These are phyloP conservation scores for Sarcoramphus papa DNA, from an alignment of 2,797 vertebrate genomes.

Conservation along the genomic window DNA sequence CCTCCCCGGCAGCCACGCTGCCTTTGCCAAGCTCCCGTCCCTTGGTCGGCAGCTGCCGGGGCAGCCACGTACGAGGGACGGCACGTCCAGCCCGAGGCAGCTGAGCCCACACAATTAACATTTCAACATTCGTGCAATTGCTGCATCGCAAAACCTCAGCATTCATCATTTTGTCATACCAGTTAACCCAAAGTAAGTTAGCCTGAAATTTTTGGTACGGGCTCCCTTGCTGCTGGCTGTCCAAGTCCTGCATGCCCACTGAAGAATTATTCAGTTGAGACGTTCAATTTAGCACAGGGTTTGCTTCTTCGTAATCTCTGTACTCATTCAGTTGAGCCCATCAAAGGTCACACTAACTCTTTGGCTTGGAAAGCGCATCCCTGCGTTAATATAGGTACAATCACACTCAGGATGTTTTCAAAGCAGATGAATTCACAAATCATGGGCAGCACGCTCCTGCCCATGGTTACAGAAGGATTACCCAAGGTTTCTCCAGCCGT, in stretches of 20 bases:
- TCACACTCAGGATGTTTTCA: not conserved
- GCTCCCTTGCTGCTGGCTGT: not conserved
- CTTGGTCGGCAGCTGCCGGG: not conserved
- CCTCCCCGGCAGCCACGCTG: not conserved
- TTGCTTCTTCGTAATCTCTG: not conserved
- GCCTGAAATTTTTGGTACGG: not conserved
- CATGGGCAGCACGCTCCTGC: not conserved
- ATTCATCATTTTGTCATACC: constrained; percentile 31
- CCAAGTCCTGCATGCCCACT: not conserved
- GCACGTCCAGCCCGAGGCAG: not conserved
- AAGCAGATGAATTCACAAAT: constrained; percentile 1
- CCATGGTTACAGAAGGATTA: constrained; percentile 28
- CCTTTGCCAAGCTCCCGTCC: not conserved
- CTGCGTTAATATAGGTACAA: not conserved
- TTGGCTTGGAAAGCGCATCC: not conserved
- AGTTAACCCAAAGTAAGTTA: constrained; percentile 8
- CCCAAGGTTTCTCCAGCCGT: not conserved
- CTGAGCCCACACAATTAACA: constrained; percentile 29
- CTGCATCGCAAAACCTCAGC: constrained; percentile 47
- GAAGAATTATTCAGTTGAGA: not conserved
- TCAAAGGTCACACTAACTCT: not conserved
- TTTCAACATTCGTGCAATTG: constrained; percentile 14
- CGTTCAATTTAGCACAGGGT: not conserved
- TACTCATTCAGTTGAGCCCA: not conserved
- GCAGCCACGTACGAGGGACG: not conserved